These are phyloP conservation scores for Micrastur ruficollis DNA, from an alignment of 2,797 vertebrate species.

Conservation along the genomic window DNA sequence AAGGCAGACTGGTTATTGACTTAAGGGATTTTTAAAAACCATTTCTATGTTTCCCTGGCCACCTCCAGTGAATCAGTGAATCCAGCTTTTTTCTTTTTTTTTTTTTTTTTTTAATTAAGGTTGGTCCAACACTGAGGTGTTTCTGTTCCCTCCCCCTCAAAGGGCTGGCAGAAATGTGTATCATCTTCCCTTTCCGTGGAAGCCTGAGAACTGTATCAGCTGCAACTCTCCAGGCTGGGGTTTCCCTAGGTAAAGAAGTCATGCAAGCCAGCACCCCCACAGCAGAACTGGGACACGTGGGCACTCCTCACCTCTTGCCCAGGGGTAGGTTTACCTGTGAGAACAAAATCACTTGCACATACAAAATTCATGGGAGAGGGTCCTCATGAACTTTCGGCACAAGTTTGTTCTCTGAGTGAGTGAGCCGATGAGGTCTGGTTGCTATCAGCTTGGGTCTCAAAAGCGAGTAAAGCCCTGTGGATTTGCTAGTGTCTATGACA, in stretches of 20 bases:
- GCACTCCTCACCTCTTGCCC: background rate
- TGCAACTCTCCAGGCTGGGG: background rate
- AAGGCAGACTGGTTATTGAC: conserved; percentile 24
- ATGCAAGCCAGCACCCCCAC: background rate
- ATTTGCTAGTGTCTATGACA: background rate
- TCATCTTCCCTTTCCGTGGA: background rate
- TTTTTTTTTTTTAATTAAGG: background rate
- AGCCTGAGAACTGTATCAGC: background rate
- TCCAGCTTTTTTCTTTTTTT: background rate
- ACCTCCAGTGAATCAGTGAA: background rate
- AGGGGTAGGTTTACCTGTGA: background rate
- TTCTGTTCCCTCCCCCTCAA: background rate
- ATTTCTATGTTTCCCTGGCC: conserved; percentile 21
- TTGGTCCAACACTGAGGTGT: background rate
- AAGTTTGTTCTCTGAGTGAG: background rate
- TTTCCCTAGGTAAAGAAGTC: background rate
- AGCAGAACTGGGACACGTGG: background rate
- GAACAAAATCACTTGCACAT: rapidly evolving
- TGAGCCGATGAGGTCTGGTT: background rate
- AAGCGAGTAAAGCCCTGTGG: background rate
- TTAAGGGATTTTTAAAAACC: conserved; percentile 13
- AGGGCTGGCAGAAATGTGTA: background rate
- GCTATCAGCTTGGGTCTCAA: background rate
- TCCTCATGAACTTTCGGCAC: background rate
- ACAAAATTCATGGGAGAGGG: background rate